These are phyloP conservation scores for Xyrauchen texanus DNA, from an alignment of 2,113 vertebrate genomes.

Conservation along the genomic window DNA sequence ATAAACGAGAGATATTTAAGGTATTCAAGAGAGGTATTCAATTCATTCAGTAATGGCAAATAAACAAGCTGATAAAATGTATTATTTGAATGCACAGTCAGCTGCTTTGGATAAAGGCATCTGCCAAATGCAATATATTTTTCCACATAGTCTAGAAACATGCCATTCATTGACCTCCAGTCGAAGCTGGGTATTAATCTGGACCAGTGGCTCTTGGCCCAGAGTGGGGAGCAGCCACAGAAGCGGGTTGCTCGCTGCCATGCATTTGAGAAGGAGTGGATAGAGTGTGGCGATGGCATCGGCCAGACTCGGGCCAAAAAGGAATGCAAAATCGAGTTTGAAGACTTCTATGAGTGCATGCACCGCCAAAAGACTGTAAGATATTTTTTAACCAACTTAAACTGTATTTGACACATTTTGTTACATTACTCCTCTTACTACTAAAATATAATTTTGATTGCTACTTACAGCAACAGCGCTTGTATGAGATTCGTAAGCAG, in stretches of 20 bases:
- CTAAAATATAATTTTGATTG: not conserved
- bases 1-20: too few relatives aligned
- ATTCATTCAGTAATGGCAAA: too few relatives aligned
- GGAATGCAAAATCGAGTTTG: slow-evolving; percentile 85
- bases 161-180: slow-evolving; percentile 87
- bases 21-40: too few relatives aligned
- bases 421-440: not conserved
- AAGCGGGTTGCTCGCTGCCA: slow-evolving; percentile 74
- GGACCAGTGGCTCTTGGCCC: slow-evolving; percentile 80
- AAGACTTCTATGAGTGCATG: slow-evolving; percentile 89
- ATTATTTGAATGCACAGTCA: too few relatives aligned
- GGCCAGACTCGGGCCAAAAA: slow-evolving; percentile 80
- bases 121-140: not conserved
- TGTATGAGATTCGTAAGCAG: slow-evolving; percentile 75
- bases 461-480: slow-evolving; percentile 70
- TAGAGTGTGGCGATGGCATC: slow-evolving; percentile 86
- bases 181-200: slow-evolving; percentile 76
- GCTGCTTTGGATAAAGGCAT: too few relatives aligned
- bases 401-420: not conserved
- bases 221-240: slow-evolving; percentile 78
- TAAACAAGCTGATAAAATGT: too few relatives aligned
- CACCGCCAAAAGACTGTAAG: slow-evolving; percentile 78
- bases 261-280: slow-evolving; percentile 93
- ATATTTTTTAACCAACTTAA: not conserved
- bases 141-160: slow-evolving; percentile 63